Percentiles rank a stretch among this genome's conserved stretches.
phyloP scores from a whole-genome alignment of 1,140 invertebrate genomes.

The Brachionus sp. region DNA sequence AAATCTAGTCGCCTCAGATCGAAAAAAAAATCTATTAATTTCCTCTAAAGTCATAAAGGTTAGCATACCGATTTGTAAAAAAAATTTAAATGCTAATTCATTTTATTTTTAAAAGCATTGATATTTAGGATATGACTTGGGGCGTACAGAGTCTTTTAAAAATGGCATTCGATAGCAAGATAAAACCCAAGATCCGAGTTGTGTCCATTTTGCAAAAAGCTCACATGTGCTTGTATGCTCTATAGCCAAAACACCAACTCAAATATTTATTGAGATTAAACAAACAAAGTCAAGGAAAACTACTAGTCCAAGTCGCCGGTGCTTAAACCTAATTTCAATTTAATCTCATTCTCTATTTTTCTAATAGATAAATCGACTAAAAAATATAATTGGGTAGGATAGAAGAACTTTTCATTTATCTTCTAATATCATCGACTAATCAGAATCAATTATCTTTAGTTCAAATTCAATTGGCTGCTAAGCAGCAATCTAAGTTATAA shows the following conservation, averaged over 20 bases:
- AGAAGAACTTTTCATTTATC: neutral
- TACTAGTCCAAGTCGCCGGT: conserved; percentile 15
- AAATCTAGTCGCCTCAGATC: too few species aligned
- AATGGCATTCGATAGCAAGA: neutral
- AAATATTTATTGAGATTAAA: conserved; percentile 3
- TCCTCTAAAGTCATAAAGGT: neutral
- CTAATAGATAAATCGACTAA: neutral
- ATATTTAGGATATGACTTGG: neutral
- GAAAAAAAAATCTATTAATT: neutral
- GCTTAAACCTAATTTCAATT: neutral
- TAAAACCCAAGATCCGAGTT: neutral
- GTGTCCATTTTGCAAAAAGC: neutral
- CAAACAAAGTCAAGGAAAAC: conserved; percentile 1
- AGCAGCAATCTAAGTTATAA: neutral
- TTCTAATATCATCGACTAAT: neutral
- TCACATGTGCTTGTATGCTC: neutral
- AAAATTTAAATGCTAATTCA: neutral
- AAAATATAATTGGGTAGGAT: neutral
- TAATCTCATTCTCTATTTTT: neutral
- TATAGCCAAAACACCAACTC: neutral
- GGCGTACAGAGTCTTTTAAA: neutral
- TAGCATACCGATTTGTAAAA: neutral
- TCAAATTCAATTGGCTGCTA: neutral
- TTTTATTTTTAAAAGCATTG: neutral
- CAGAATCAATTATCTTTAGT: neutral